A percentile compares a stretch with the other conserved stretches of the same genome.
These are phyloP conservation scores for Sturnus vulgaris DNA, from an alignment of 2,113 vertebrate species.

Conservation along the genomic window DNA sequence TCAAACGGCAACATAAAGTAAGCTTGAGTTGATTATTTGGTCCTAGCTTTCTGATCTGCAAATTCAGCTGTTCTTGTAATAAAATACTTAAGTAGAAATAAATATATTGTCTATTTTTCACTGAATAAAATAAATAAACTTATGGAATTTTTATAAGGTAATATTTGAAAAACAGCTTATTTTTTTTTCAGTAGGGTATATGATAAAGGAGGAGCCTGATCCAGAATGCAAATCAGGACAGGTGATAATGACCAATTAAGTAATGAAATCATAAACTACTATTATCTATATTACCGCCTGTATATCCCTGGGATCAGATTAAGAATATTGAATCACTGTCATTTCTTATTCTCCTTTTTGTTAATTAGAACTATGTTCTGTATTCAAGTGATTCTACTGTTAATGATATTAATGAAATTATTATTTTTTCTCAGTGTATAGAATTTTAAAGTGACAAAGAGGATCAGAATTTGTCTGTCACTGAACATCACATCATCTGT, in stretches of 20 bases:
- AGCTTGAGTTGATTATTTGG: not conserved
- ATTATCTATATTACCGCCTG: not conserved
- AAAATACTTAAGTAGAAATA: not conserved
- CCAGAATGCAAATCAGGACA: not conserved
- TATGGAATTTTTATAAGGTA: not conserved
- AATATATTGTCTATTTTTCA: not conserved
- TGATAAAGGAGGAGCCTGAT: not conserved
- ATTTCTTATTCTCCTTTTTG: not conserved
- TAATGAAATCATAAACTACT: not conserved
- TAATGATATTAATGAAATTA: not conserved
- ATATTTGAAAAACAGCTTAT: not conserved
- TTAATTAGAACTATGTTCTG: not conserved
- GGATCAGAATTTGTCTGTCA: conserved; percentile 27
- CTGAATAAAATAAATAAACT: not conserved
- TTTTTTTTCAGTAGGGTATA: not conserved
- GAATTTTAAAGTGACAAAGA: not conserved
- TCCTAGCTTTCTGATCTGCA: not conserved
- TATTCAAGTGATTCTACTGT: not conserved
- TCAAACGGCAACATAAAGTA: not conserved
- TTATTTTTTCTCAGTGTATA: not conserved
- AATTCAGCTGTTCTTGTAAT: not conserved
- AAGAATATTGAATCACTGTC: not conserved
- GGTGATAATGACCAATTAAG: not conserved
- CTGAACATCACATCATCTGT: conserved; percentile 22
- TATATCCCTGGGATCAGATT: not conserved